Evolutionary conservation across 2,797 vertebrate genomes (phyloP).

Genomic region (Hemitrygon akajei): DNA sequence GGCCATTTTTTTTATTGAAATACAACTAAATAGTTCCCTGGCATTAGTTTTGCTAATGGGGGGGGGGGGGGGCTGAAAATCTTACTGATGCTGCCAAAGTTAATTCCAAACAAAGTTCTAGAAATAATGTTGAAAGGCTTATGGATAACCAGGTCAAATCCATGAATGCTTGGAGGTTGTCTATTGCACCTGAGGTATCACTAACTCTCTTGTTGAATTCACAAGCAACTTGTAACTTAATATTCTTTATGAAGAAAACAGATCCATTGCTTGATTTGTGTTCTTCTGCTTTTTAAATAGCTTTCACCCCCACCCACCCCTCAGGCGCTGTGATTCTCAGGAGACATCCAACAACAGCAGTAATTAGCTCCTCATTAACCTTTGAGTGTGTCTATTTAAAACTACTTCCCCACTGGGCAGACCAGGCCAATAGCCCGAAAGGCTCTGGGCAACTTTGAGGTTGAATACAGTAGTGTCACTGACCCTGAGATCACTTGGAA

Average conservation of each 20-base stretch:
- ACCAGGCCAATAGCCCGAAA: neutral
- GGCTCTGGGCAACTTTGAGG: neutral
- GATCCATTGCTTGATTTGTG: neutral
- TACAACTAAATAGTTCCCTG: neutral
- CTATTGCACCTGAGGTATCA: neutral
- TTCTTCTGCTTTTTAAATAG: neutral
- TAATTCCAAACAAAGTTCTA: neutral
- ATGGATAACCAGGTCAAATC: neutral
- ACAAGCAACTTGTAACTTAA: neutral
- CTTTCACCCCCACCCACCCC: neutral
- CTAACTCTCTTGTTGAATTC: neutral
- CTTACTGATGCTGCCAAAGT: too few relatives aligned
- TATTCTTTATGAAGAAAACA: neutral
- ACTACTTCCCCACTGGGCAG: neutral
- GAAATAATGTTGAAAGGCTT: neutral
- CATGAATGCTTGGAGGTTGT: neutral
- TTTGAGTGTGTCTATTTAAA: neutral
- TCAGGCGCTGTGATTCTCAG: neutral
- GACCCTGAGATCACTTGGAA: neutral
- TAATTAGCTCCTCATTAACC: conserved; percentile 25
- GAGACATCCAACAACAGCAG: neutral
- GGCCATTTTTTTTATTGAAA: neutral
- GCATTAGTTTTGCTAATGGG: neutral
- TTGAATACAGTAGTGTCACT: neutral
- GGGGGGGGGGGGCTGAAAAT: neutral